Evolutionary conservation across 2,888 invertebrate genomes (phyloP), one percentile per base, ranked within the genome.

Genomic region (Amphipyra berbera): DNA sequence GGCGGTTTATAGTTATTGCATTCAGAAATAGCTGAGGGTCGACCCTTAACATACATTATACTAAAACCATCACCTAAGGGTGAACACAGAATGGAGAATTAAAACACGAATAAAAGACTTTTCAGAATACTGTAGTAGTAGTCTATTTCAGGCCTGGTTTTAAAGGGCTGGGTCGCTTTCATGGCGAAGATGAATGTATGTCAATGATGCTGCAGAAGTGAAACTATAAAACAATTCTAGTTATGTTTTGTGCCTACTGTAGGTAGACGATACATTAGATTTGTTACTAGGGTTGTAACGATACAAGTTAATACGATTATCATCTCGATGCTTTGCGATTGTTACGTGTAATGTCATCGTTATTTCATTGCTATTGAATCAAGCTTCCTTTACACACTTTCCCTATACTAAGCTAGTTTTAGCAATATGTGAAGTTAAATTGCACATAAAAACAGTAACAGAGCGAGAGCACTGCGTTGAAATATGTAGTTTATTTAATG

Each of bases 61-160:
- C 33, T 7, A 44, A 54, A 35, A 21, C 38, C 10, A 14, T 30
- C 9, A 44, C 42, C 33, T 35, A 8, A 14, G 13, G 7, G n/a
- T 44, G n/a, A 44, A 44, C 21, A 12, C 13, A 1, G 4, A 54
- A 56, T 40, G 46, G 12, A 40, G 27, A 42, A 41, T 42, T 27
- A 30, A 48, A 59, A 48, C 13, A 46, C 15, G 38, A 27, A 54
- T 42, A 69, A 44, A 45, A 69, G 40, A 30, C 6, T 62, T 56
- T 49, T 37, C 42, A 47, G 45, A 57, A 46, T 38, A 42, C 41
- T 14, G 42, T 21, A 50, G 58, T 52, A 46, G 4, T 15, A 48
- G 47, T 56, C 72, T 69, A 65, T 72, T 69, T 60, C 21, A 60
- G 48, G 21, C 40, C 13, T 3, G 9, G 42, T 58, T 68, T 71